Evolutionary conservation across 2,888 invertebrate species (phyloP).

Genomic region (Caenorhabditis sp.): DNA sequence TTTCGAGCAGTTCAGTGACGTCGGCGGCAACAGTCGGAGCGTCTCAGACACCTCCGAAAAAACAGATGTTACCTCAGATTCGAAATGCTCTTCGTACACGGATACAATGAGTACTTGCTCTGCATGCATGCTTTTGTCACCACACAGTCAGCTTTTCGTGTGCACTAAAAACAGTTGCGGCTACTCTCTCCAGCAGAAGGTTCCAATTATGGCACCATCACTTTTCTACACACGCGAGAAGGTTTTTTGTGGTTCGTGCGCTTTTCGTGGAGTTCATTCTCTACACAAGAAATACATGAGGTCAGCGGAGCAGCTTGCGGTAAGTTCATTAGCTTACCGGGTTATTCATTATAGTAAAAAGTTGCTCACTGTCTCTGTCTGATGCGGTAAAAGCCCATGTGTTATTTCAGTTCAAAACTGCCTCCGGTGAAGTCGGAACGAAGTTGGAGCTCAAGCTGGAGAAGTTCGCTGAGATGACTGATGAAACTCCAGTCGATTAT

Average conservation of each 20-base stretch:
- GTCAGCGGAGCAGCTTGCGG: conserved; percentile 8
- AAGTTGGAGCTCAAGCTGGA: conserved; percentile 1
- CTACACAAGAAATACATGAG: conserved; percentile 3
- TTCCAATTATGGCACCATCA: conserved; percentile 1
- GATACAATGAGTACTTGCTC: conserved; percentile 21
- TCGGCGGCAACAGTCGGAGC: background rate
- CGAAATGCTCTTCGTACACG: background rate
- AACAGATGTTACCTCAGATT: background rate
- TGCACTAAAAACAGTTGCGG: conserved; percentile 5
- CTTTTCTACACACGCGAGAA: conserved; percentile 14
- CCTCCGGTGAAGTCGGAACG: conserved; percentile 14
- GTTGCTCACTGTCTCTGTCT: no score
- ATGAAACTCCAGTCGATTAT: background rate
- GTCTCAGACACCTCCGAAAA: background rate
- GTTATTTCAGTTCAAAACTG: conserved; percentile 14
- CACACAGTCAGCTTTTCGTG: conserved; percentile 35
- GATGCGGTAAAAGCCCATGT: no score
- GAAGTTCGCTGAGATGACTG: background rate
- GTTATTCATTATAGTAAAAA: no score
- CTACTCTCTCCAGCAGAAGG: background rate
- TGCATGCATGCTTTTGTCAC: background rate
- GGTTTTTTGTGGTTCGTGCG: conserved; percentile 25
- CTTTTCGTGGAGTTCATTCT: conserved; percentile 22
- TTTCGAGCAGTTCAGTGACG: background rate
- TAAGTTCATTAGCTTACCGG: background rate